A percentile compares a stretch with the other conserved stretches of the same genome.
Conservation (phyloP, 2,888 invertebrate genomes). For the Rhogogaster chlorosoma region DNA sequence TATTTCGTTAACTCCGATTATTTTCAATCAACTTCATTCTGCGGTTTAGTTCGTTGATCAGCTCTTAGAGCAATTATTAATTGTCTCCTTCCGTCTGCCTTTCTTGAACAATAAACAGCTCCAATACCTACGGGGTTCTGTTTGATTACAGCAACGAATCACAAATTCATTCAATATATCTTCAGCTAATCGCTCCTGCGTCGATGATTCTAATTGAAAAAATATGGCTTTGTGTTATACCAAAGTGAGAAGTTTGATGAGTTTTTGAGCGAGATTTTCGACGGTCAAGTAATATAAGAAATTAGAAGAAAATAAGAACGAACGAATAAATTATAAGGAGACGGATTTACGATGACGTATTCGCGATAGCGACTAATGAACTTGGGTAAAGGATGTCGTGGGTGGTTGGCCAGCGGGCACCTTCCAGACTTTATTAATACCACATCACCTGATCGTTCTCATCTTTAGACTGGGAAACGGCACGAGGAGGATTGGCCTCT, state of each 20-base stretch:
- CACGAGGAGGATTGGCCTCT: not conserved
- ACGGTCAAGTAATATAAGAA: not conserved
- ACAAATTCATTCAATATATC: not conserved
- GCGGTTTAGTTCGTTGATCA: not conserved
- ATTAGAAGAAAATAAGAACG: not conserved
- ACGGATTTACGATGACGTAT: not conserved
- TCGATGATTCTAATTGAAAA: not conserved
- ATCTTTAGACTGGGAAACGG: not conserved
- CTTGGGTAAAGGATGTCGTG: constrained; percentile 6
- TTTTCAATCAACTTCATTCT: not conserved
- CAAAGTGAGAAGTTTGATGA: not conserved
- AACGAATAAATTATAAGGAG: not conserved
- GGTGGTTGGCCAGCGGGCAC: constrained; percentile 7
- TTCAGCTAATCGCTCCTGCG: not conserved
- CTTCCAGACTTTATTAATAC: constrained; percentile 7
- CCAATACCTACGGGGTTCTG: not conserved
- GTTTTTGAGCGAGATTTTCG: not conserved
- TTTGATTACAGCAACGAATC: not conserved
- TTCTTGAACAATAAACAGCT: not conserved
- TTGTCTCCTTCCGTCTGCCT: not conserved
- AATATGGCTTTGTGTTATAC: not conserved
- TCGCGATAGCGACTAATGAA: not conserved
- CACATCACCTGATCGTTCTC: constrained; percentile 2
- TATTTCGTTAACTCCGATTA: not conserved
- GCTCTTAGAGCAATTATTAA: not conserved